Evolutionary conservation across 2,797 vertebrate species (phyloP), one percentile per base, ranked within the genome.

Genomic region (Platyrinchus mystaceus): DNA sequence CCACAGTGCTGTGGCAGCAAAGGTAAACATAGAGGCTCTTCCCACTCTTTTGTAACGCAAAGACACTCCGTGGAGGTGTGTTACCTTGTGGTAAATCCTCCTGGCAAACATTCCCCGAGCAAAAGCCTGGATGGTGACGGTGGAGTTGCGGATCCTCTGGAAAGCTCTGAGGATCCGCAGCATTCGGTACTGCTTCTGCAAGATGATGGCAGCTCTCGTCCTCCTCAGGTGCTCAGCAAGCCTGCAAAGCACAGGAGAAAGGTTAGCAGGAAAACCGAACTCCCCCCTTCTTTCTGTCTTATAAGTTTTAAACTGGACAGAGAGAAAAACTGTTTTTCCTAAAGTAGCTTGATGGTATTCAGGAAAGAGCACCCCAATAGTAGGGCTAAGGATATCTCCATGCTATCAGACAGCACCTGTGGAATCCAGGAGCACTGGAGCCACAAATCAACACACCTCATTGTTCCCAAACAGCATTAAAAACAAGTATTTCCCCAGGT

Each of bases 101-200:
- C 99, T 98, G 41, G 98, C 99, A 87, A 98, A 98, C 99, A 98
- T 98, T 89, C 98, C 99, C 46, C 98, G 95, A 39, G 98, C 52
- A 63, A 97, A 98, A 80, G 99, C 98, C 97, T 99, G 99, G 95
- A 99, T 99, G 88, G 98, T 97, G 93, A 99, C 1, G 0, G 98
- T 89, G 0, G 99, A 98, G 2, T 12, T 68, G 36, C 95, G 97
- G 85, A 98, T 69, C 27, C 93, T 97, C 95, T 96, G 98, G 91
- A 97, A 99, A 4, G 95, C 97, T 28, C 71, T 97, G 23, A 95
- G 90, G 21, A 98, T 97, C 53, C 96, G 98, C 86, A 94, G 95
- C 99, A 99, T 99, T 10, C 99, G 98, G 81, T 90, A 98, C 91
- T 99, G 98, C 84, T 99, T 99, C 98, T 99, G 99, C 94, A 99